A percentile compares a stretch with the other conserved stretches of the same genome.
phyloP scores from a whole-genome alignment of 2,888 invertebrate species.

The Troides oblongomaculatus region DNA sequence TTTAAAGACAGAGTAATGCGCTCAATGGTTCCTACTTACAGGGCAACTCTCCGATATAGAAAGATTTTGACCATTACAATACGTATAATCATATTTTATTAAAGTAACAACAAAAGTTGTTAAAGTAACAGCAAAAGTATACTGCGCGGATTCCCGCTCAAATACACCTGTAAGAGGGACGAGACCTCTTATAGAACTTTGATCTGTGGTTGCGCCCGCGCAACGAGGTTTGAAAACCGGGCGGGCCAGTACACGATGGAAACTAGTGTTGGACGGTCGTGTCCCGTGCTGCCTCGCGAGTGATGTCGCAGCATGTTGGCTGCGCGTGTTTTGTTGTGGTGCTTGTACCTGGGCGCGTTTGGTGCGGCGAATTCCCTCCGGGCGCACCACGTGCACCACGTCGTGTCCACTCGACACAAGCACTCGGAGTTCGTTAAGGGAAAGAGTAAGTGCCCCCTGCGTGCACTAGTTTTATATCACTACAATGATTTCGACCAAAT shows the following conservation, averaged over 20 bases:
- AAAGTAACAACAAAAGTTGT: background rate
- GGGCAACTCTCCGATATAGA: too few species aligned
- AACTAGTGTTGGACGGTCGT: constrained; percentile 65
- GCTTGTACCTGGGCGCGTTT: constrained; percentile 59
- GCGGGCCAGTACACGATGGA: constrained; percentile 73
- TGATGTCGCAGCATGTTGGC: constrained; percentile 76
- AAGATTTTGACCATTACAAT: too few species aligned
- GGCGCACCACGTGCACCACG: constrained; percentile 59
- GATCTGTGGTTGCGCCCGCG: constrained; percentile 64
- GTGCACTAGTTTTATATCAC: constrained; percentile 38
- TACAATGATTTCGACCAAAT: constrained; percentile 20
- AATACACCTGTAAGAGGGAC: constrained; percentile 31
- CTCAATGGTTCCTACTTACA: too few species aligned
- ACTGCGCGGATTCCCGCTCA: constrained; percentile 48
- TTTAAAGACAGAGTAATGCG: too few species aligned
- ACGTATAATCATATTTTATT: too few species aligned
- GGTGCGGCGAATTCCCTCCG: constrained; percentile 47
- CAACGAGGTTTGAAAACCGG: constrained; percentile 55
- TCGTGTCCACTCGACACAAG: constrained; percentile 59
- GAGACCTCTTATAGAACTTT: constrained; percentile 39
- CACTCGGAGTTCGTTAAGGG: constrained; percentile 88
- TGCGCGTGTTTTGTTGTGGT: constrained; percentile 68
- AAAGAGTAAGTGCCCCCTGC: constrained; percentile 84
- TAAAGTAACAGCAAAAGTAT: background rate
- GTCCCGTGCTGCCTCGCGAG: constrained; percentile 59